Conservation (phyloP, 2,888 invertebrate species). For the Sericinus montela region DNA sequence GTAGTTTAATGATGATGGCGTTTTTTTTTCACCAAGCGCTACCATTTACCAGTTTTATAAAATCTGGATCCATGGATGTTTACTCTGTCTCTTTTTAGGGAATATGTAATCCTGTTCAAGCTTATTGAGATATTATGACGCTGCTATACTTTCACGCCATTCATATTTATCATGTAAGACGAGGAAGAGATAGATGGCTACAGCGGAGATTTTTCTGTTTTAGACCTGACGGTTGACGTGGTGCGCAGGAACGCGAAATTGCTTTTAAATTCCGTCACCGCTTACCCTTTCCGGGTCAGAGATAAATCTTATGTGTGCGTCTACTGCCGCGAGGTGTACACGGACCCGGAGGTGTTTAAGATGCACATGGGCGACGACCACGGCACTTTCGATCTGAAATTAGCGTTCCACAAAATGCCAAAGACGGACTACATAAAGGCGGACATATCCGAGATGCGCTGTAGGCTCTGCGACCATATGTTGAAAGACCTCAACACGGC, state of each 20-base stretch:
- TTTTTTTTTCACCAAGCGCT: no score
- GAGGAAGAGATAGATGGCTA: slow-evolving; percentile 5
- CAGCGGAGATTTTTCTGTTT: slow-evolving; percentile 53
- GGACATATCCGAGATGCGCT: slow-evolving; percentile 53
- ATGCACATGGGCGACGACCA: slow-evolving; percentile 60
- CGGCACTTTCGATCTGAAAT: slow-evolving; percentile 46
- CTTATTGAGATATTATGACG: no score
- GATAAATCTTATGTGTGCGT: slow-evolving; percentile 68
- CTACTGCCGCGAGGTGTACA: slow-evolving; percentile 63
- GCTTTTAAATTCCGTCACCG: slow-evolving; percentile 60
- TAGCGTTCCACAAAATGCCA: slow-evolving; percentile 60
- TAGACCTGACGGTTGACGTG: slow-evolving; percentile 60
- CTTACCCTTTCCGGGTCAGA: slow-evolving; percentile 66
- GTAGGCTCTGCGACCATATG: slow-evolving; percentile 43
- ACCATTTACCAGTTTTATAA: no score
- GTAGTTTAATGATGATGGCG: no score
- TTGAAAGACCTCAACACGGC: slow-evolving; percentile 41
- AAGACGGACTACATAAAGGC: slow-evolving; percentile 64
- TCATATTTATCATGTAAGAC: no score
- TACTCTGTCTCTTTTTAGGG: no score
- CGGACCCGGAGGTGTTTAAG: slow-evolving; percentile 55
- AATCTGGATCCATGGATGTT: no score
- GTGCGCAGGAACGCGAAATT: slow-evolving; percentile 61
- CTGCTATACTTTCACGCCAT: neutral
- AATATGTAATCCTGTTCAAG: no score